Conservation (phyloP, 1,140 invertebrate genomes). For the Telenomus remus region DNA sequence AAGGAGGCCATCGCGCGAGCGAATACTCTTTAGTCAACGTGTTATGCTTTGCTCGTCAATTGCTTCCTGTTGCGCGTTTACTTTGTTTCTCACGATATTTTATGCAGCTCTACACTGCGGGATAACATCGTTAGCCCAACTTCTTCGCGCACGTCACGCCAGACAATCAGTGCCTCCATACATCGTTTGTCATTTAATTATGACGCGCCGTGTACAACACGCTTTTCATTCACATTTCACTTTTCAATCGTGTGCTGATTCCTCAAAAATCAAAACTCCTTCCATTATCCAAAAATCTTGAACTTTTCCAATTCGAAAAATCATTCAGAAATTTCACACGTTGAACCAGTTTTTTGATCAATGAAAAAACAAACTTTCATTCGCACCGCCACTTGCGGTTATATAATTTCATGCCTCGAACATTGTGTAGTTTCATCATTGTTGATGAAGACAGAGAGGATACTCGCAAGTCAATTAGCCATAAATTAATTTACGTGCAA, state of each 20-base stretch:
- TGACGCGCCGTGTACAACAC: slow-evolving; percentile 3
- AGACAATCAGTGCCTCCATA: slow-evolving; percentile 23
- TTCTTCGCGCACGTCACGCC: slow-evolving; percentile 24
- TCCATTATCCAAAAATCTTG: too few species aligned
- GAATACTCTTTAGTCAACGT: slow-evolving; percentile 51
- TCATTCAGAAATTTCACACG: too few species aligned
- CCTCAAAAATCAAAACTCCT: too few species aligned
- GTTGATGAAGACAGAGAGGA: too few species aligned
- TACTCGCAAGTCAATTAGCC: too few species aligned
- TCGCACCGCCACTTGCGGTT: too few species aligned
- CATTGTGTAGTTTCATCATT: too few species aligned
- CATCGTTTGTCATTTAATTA: slow-evolving; percentile 44
- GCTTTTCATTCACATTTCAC: neutral
- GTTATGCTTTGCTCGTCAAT: slow-evolving; percentile 58
- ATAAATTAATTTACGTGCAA: too few species aligned
- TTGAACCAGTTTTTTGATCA: too few species aligned
- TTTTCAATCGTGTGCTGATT: neutral
- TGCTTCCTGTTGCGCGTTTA: slow-evolving; percentile 54
- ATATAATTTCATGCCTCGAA: too few species aligned
- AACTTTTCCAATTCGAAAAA: too few species aligned
- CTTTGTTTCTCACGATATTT: slow-evolving; percentile 49
- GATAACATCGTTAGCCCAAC: slow-evolving; percentile 39
- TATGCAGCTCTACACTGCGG: slow-evolving; percentile 32
- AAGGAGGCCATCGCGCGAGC: slow-evolving; percentile 47
- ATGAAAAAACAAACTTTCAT: too few species aligned